These are phyloP conservation scores for Crotalus horridus DNA, from an alignment of 2,113 vertebrate species.

Conservation along the genomic window DNA sequence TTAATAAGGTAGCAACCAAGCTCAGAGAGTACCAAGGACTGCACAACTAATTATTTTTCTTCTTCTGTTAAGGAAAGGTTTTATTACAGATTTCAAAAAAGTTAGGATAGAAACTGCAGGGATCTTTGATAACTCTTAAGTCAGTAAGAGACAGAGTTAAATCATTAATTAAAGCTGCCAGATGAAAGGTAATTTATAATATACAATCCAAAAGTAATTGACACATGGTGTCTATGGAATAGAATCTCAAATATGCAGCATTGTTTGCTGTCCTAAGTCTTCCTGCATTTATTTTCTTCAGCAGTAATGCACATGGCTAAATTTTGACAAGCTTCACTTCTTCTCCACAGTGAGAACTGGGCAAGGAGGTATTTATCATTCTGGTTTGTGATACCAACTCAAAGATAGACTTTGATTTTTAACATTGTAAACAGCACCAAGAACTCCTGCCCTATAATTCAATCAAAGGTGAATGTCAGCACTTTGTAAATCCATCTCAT, in stretches of 20 bases:
- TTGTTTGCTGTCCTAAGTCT: not conserved
- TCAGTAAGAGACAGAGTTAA: not conserved
- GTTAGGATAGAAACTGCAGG: not conserved
- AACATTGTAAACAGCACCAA: constrained; percentile 29
- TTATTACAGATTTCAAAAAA: constrained; percentile 6
- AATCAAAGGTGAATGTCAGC: not conserved
- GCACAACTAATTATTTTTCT: not conserved
- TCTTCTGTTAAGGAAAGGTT: not conserved
- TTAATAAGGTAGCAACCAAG: not conserved
- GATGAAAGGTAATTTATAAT: not conserved
- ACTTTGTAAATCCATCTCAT: constrained; percentile 20
- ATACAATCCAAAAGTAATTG: not conserved
- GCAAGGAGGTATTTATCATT: not conserved
- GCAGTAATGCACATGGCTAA: not conserved
- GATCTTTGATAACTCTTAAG: not conserved
- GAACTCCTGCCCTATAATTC: constrained; percentile 1
- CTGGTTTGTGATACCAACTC: not conserved
- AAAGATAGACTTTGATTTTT: constrained; percentile 24
- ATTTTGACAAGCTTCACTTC: not conserved
- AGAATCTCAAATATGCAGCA: not conserved
- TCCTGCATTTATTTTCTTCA: not conserved
- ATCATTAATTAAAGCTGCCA: not conserved
- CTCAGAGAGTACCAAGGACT: not conserved
- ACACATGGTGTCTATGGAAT: not conserved
- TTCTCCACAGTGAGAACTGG: not conserved